Evolutionary conservation across 2,888 invertebrate genomes (phyloP), one percentile per base, ranked within the genome.

Genomic region (Diachrysia chrysitis): DNA sequence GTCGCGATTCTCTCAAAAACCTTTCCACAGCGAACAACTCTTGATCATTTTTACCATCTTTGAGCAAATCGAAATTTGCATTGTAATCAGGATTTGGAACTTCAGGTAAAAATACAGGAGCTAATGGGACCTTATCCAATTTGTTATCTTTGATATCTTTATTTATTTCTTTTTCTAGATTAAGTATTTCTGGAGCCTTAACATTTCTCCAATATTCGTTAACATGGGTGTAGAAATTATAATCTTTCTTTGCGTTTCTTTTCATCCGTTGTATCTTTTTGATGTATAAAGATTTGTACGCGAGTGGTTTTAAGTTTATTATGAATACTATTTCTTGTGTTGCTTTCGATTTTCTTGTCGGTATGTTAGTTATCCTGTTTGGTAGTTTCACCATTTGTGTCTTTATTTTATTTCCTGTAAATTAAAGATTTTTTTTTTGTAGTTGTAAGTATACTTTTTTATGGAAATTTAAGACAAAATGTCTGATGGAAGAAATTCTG

Each of bases 241-340:
- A 77, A 0, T 73, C 61, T 16, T 66, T 78, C 56, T 69, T 59
- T 2, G 62, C n/a, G 5, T 85, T 81, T 7, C 91, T 69, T 63
- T 88, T 91, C 0, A 42, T 2, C 59, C 81, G 83, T 0, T 42
- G 58, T 0, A 79, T 73, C 74, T 87, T 90, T 59, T 77, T 79
- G 0, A 97, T 85, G 77, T 96, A 97, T 78, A 96, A 97, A 0
- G 97, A 96, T 81, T 96, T 96, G 79, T 96, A 97, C 0, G 97
- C 88, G 0, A 98, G 93, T 0, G 98, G 97, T 1, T 98, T 84
- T 3, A 96, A 88, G 4, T 89, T 83, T 0, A 97, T 97, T n/a
- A 95, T 82, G 86, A 98, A 98, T 0, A 98, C 93, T 0, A 98
- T 87, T 81, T 98, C 98, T 79, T 96, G 94, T 0, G 93, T 96